Percentiles rank a stretch among this genome's conserved stretches.
phyloP scores from a whole-genome alignment of 2,113 vertebrate species.

The Scytalopus superciliaris region DNA sequence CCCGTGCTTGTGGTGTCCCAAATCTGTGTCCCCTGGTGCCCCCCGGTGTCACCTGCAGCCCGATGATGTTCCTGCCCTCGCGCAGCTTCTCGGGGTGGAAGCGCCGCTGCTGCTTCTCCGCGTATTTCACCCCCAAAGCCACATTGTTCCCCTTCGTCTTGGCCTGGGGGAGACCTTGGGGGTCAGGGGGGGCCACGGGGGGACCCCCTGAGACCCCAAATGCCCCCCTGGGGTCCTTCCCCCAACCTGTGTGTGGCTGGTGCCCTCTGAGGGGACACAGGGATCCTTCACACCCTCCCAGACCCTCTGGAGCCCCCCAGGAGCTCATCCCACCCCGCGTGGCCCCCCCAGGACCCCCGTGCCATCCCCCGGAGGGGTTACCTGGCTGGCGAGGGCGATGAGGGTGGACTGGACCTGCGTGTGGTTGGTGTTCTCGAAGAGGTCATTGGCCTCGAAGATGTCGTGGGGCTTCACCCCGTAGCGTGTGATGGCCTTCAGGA shows the following conservation, averaged over 20 bases:
- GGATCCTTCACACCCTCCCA: neutral
- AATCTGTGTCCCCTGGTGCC: neutral
- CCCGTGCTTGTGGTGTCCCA: neutral
- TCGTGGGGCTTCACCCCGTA: constrained; percentile 89
- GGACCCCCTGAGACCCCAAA: neutral
- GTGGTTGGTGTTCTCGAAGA: constrained; percentile 93
- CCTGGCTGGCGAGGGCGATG: constrained; percentile 81
- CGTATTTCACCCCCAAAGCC: constrained; percentile 88
- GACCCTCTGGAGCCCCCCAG: neutral
- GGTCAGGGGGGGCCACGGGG: neutral
- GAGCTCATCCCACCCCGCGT: neutral
- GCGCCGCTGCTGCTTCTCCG: constrained; percentile 86
- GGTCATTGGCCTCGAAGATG: constrained; percentile 93
- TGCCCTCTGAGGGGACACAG: neutral
- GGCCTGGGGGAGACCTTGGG: constrained; percentile 70
- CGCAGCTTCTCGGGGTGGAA: constrained; percentile 86
- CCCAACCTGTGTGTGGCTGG: neutral
- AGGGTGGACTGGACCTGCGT: constrained; percentile 93
- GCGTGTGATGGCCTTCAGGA: constrained; percentile 87
- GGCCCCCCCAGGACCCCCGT: too few relatives aligned
- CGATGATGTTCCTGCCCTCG: constrained; percentile 90
- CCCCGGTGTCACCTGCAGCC: constrained; percentile 82
- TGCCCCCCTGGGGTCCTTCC: neutral
- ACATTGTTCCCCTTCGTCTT: constrained; percentile 91
- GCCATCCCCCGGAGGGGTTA: too few relatives aligned